Conservation (phyloP, 2,797 vertebrate species). For the Knipowitschia caucasica region DNA sequence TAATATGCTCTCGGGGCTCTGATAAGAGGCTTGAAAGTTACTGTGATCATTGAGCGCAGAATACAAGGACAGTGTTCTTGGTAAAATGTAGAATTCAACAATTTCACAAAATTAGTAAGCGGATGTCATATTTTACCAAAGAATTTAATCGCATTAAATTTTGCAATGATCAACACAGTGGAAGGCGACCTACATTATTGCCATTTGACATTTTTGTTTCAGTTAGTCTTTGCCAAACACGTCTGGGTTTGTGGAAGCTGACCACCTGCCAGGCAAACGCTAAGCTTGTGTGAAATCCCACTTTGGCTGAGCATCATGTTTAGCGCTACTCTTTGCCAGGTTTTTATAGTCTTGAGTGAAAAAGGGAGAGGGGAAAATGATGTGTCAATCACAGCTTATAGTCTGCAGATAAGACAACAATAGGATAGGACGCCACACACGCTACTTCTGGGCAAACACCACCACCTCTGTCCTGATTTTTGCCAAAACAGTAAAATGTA, state of each 20-base stretch:
- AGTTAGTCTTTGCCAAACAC: conserved; percentile 21
- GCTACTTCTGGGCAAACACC: too few relatives aligned
- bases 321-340: conserved; percentile 40
- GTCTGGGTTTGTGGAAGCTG: conserved; percentile 9
- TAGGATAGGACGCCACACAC: too few relatives aligned
- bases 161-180: not conserved
- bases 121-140: too few relatives aligned
- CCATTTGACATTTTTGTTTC: not conserved
- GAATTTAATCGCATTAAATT: too few relatives aligned
- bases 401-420: conserved; percentile 9
- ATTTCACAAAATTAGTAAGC: too few relatives aligned
- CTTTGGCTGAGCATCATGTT: conserved; percentile 28
- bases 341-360: conserved; percentile 32
- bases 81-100: not conserved
- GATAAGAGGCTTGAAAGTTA: conserved; percentile 12
- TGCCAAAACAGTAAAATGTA: too few relatives aligned
- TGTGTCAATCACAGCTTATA: conserved; percentile 36
- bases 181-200: not conserved
- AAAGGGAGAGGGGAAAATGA: conserved; percentile 37
- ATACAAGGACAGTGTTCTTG: not conserved
- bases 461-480: not conserved
- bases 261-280: conserved; percentile 29
- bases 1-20: conserved; percentile 17
- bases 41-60: not conserved
- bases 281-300: conserved; percentile 24